Evolutionary conservation across 2,113 vertebrate genomes (phyloP), one percentile per base, ranked within the genome.

Genomic region (Pachypanchax playfairii): DNA sequence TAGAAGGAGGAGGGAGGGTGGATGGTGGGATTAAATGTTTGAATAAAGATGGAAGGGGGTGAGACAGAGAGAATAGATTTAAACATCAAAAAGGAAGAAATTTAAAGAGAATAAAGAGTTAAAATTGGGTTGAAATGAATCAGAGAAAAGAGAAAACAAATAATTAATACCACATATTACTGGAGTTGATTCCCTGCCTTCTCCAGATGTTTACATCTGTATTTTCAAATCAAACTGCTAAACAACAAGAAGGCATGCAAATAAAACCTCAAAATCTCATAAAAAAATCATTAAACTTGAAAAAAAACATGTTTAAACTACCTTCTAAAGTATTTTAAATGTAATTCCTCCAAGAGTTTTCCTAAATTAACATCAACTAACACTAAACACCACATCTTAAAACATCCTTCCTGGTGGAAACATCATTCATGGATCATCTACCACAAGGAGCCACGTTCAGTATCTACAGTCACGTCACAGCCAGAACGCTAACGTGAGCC

Each of bases 11-110:
- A 13, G 9, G 12, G 17, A 52, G 88, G 55, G n/a, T 21, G 3
- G 54, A 17, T 1, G 69, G 6, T 6, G 66, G 46, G 24, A 60
- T 38, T 42, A 31, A 42, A 61, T n/a, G 20, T 10, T 18, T 6
- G 18, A 38, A 12, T 5, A 12, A 36, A 18, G 38, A 88, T 84
- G 85, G 87, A 90, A 66, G 88, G 55, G 25, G 56, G 12, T 8
- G 57, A 31, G 5, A 24, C 14, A 5, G 18, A 10, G 9, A 21
- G 1, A 18, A 4, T 2, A 55, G 53, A 20, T 15, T 11, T 26
- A 4, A 28, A 13, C 1, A 33, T 14, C 3, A 25, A 52, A 18
- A n/a, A 31, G 6, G 5, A 7, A 41, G 49, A 26, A 8, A 24
- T 25, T n/a, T n/a, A 31, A 20, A 58, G 53, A 18, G 25, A 64